Base-by-base conservation (phyloP, 2,888 invertebrate genomes). In the Andrena minutula region DNA sequence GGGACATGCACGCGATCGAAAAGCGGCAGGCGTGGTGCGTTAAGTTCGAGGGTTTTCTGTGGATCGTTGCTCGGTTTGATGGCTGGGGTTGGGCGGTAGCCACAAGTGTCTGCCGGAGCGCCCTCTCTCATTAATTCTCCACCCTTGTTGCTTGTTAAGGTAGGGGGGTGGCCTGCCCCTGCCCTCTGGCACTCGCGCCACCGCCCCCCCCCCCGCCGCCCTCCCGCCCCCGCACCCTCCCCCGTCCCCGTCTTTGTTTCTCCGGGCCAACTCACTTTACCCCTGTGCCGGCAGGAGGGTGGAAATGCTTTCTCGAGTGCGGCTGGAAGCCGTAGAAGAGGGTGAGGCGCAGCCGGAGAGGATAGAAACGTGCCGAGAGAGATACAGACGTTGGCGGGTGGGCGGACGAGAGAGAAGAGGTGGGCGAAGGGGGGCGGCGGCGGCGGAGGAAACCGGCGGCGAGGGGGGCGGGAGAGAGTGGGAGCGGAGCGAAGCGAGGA, bases 51-150 rank as follows among this genome's bases (percentile, higher is more conserved):
- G 87, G 88, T 88, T 88, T 88, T 86, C 85, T 84, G 83, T 80
- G 86, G 86, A 88, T 89, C 88, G 90, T 86, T 83, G 89, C 89
- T 91, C 87, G 89, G 91, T 89, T 92, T 91, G 89, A 90, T 90
- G 91, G 89, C 83, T 85, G 89, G 92, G 91, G 91, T 92, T 89
- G 92, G 92, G 90, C 91, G 93, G 92, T 94, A 94, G 93, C 94
- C 93, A 94, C 93, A 94, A 94, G 93, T 94, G 93, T 93, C 93
- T 93, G 93, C 92, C 91, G 90, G 91, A 90, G 93, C 93, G 92
- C 92, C 93, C 92, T 93, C 93, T 92, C 93, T 94, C 93, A 94
- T 93, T 94, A 93, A 93, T 94, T 93, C 93, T 93, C 93, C 92
- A 93, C 93, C 93, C 93, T 93, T 93, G 93, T 91, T 92, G 92